Conservation (phyloP, 2,113 vertebrate species). For the Columba janthina region DNA sequence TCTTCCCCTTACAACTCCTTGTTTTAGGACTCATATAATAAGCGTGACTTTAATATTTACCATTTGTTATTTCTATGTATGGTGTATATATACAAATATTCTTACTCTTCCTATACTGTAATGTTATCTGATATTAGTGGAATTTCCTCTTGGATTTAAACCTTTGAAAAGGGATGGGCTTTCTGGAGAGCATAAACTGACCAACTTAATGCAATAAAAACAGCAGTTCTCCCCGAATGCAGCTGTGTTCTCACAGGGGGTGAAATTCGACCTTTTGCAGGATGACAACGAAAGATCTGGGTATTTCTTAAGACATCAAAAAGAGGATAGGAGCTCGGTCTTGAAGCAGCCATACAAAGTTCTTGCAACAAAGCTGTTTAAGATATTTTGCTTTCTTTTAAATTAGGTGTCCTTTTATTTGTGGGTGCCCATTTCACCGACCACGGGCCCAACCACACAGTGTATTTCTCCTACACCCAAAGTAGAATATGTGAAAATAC, state of each 20-base stretch:
- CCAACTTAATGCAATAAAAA: conserved; percentile 1
- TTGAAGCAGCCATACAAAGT: background rate
- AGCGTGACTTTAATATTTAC: background rate
- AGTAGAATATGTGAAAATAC: background rate
- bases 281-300: background rate
- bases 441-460: background rate
- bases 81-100: background rate
- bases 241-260: background rate
- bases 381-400: background rate
- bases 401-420: background rate
- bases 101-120: background rate
- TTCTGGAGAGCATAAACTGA: background rate
- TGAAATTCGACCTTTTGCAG: background rate
- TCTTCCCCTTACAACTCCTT: background rate
- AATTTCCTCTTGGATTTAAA: conserved; percentile 31
- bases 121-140: background rate
- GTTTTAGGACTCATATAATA: background rate
- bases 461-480: background rate
- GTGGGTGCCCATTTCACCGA: background rate
- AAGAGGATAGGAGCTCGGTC: background rate
- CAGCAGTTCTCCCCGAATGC: background rate
- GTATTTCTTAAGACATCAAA: background rate
- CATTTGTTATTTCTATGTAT: background rate
- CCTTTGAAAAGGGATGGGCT: background rate
- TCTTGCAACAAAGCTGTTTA: background rate